A percentile compares a stretch with the other conserved stretches of the same genome.
Conservation (phyloP, 2,113 vertebrate genomes). For the Brachionichthys hirsutus region DNA sequence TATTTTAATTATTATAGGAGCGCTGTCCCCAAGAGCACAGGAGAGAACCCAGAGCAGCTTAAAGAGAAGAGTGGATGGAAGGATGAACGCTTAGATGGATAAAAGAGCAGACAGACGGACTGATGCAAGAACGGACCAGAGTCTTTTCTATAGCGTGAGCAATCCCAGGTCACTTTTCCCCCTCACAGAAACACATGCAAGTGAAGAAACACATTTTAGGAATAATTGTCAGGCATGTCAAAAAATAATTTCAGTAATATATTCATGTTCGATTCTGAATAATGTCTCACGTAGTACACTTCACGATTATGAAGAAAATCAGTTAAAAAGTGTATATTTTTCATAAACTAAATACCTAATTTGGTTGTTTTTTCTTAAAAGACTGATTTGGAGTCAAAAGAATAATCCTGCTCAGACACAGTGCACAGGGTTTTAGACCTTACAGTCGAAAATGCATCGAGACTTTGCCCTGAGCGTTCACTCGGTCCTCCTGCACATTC, state of each 20-base stretch:
- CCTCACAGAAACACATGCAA: slow-evolving; percentile 15
- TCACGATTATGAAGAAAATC: not conserved
- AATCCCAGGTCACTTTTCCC: not conserved
- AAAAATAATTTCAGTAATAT: not conserved
- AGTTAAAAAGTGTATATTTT: not conserved
- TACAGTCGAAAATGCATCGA: not conserved
- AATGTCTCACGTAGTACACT: not conserved
- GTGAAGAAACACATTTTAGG: slow-evolving; percentile 12
- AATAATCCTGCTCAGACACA: slow-evolving; percentile 6
- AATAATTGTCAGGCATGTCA: slow-evolving; percentile 1
- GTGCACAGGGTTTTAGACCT: not conserved
- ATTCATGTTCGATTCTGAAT: slow-evolving; percentile 5
- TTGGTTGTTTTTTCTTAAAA: not conserved
- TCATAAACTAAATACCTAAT: not conserved
- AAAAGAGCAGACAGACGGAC: slow-evolving; percentile 12
- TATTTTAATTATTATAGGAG: slow-evolving; percentile 77
- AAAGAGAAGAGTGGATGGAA: slow-evolving; percentile 20
- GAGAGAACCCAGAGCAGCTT: slow-evolving; percentile 34
- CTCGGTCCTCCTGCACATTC: not conserved
- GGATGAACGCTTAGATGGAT: slow-evolving; percentile 13
- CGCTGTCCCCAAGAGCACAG: slow-evolving; percentile 48
- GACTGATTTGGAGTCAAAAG: slow-evolving; percentile 6
- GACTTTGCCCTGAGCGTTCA: slow-evolving; percentile 12
- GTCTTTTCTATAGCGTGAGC: slow-evolving; percentile 24
- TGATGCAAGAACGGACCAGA: slow-evolving; percentile 18